Evolutionary conservation across 2,113 vertebrate genomes (phyloP).

Genomic region (Physeter macrocephalus): DNA sequence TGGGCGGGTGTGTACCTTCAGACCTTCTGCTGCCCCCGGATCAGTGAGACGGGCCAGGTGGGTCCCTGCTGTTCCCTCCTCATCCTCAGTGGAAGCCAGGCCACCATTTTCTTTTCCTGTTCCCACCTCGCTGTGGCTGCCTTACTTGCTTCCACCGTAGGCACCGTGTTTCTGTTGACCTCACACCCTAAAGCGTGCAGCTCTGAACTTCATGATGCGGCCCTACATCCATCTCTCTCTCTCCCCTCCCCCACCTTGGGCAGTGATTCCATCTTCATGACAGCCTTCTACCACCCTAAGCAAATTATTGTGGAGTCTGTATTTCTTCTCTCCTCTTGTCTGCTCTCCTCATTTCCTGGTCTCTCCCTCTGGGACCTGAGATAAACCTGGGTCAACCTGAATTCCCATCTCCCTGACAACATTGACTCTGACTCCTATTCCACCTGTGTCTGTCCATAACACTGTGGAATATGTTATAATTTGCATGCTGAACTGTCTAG

Average conservation of each 20-base stretch:
- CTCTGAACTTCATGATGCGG: rapidly evolving
- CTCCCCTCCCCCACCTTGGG: not conserved
- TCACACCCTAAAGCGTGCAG: rapidly evolving
- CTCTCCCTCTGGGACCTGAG: not conserved
- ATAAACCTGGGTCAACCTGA: not conserved
- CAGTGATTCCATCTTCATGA: not conserved
- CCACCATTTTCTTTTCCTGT: not conserved
- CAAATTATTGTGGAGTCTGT: no score
- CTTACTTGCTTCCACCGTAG: not conserved
- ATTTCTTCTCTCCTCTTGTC: not conserved
- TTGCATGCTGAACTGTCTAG: not conserved
- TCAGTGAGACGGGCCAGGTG: not conserved
- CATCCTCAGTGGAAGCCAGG: not conserved
- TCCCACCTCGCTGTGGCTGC: not conserved
- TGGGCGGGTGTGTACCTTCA: not conserved
- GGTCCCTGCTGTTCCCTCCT: not conserved
- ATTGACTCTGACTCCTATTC: not conserved
- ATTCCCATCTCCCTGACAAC: not conserved
- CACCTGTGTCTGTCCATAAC: not conserved
- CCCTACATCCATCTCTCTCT: not conserved
- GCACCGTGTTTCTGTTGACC: rapidly evolving
- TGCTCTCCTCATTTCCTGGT: not conserved
- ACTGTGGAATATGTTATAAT: not conserved
- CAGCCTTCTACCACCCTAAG: not conserved
- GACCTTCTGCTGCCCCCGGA: not conserved